Percentiles rank a stretch among this genome's conserved stretches.
Evolutionary conservation across 2,797 vertebrate species (phyloP).

Genomic region (Prunella strophiata): DNA sequence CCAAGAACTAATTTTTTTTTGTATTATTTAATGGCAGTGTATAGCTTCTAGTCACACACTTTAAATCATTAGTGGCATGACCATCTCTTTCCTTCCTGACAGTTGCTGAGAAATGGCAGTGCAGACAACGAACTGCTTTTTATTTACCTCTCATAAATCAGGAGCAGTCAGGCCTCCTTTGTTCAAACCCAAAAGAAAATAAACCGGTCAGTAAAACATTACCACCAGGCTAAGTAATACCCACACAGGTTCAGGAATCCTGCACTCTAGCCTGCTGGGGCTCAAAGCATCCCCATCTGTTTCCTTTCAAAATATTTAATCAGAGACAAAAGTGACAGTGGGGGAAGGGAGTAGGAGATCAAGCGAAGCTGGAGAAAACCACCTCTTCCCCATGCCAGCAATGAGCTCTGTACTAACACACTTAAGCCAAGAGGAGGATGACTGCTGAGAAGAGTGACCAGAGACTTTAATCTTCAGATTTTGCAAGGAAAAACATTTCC

Average conservation of each 20-base stretch:
- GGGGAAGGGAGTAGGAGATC: conserved; percentile 39
- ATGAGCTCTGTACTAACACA: background rate
- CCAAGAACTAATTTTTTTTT: conserved; percentile 1
- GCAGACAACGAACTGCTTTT: conserved; percentile 31
- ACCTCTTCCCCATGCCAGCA: background rate
- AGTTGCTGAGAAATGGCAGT: conserved; percentile 58
- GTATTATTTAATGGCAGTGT: conserved; percentile 61
- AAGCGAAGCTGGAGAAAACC: conserved; percentile 33
- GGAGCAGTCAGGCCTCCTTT: conserved; percentile 32
- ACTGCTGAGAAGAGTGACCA: conserved; percentile 2
- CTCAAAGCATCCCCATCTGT: conserved; percentile 55
- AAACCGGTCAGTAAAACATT: conserved; percentile 40
- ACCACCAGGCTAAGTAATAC: conserved; percentile 38
- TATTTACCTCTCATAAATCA: conserved; percentile 69
- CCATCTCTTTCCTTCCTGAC: conserved; percentile 67
- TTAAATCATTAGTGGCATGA: conserved; percentile 66
- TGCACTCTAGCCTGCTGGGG: background rate
- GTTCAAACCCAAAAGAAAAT: conserved; percentile 63
- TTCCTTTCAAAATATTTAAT: conserved; percentile 61
- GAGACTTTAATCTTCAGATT: conserved; percentile 46
- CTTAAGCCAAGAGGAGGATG: conserved; percentile 29
- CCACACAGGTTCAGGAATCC: conserved; percentile 38
- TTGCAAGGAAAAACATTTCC: conserved; percentile 28
- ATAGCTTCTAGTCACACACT: conserved; percentile 68
- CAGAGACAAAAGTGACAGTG: conserved; percentile 50